These are phyloP conservation scores for Procambarus virginalis DNA, from an alignment of 1,140 invertebrate species.

Conservation along the genomic window DNA sequence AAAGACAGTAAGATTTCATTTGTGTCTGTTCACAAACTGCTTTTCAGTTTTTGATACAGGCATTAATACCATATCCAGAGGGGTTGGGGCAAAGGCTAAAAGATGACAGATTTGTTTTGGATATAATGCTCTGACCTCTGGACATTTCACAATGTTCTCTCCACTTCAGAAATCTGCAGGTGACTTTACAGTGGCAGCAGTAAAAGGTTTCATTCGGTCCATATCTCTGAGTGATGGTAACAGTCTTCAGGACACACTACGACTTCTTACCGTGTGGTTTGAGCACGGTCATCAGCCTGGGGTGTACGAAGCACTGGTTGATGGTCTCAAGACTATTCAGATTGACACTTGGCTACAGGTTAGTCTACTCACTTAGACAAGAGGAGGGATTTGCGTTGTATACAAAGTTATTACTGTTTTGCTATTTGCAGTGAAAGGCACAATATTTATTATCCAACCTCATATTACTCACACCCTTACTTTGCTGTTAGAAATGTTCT, in stretches of 20 bases:
- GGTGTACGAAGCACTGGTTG: constrained; percentile 93
- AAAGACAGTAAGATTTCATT: too few relatives aligned
- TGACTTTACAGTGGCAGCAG: constrained; percentile 87
- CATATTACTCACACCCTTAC: not conserved
- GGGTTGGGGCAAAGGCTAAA: too few relatives aligned
- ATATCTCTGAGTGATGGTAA: constrained; percentile 92
- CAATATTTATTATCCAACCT: too few relatives aligned
- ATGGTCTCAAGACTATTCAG: constrained; percentile 93
- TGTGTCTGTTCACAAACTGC: too few relatives aligned
- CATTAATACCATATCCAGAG: too few relatives aligned
- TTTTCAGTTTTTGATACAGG: too few relatives aligned
- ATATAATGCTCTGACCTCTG: too few relatives aligned
- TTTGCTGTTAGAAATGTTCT: not conserved
- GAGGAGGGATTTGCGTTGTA: too few relatives aligned
- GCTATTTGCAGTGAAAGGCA: too few relatives aligned
- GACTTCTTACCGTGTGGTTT: constrained; percentile 94
- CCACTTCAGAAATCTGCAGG: constrained; percentile 37
- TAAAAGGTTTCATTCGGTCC: constrained; percentile 96
- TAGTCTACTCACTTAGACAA: too few relatives aligned
- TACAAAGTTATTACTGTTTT: too few relatives aligned
- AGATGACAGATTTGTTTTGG: too few relatives aligned
- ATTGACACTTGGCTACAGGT: constrained; percentile 99
- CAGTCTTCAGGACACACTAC: constrained; percentile 97
- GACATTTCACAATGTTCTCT: not conserved
- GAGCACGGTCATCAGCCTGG: constrained; percentile 95